A percentile compares a stretch with the other conserved stretches of the same genome.
Evolutionary conservation across 2,797 vertebrate genomes (phyloP).

Genomic region (Periophthalmus magnuspinnatus): DNA sequence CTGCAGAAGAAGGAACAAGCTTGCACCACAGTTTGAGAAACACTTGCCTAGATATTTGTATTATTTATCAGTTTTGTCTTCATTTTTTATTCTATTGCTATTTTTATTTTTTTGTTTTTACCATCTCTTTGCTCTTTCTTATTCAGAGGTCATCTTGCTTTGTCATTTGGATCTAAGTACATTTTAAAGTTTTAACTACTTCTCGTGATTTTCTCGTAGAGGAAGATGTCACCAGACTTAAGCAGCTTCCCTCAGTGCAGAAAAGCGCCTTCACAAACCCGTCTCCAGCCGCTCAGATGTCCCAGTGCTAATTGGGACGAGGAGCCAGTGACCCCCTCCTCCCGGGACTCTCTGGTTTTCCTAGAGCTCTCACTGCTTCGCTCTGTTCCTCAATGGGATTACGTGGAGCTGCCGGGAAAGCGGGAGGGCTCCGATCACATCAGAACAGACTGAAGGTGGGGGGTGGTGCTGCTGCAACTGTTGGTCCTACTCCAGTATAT

Average conservation of each 20-base stretch:
- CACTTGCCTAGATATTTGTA: too few species aligned
- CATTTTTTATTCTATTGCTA: too few species aligned
- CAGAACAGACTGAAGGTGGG: slow-evolving; percentile 68
- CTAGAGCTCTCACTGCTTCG: slow-evolving; percentile 79
- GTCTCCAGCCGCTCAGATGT: slow-evolving; percentile 67
- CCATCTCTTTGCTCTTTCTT: background rate
- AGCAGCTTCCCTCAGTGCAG: slow-evolving; percentile 34
- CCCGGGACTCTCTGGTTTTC: slow-evolving; percentile 68
- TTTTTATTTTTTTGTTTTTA: too few species aligned
- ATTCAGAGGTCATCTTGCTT: background rate
- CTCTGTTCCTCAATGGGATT: slow-evolving; percentile 82
- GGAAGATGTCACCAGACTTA: slow-evolving; percentile 31
- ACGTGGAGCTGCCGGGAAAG: slow-evolving; percentile 63
- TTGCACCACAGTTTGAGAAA: too few species aligned
- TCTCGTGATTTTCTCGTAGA: background rate
- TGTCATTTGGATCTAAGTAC: background rate
- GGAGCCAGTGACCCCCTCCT: slow-evolving; percentile 42
- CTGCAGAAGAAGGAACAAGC: too few species aligned
- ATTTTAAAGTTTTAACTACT: background rate
- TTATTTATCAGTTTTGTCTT: too few species aligned
- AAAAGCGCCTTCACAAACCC: slow-evolving; percentile 37
- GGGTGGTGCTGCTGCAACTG: slow-evolving; percentile 17
- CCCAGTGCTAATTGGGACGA: slow-evolving; percentile 82
- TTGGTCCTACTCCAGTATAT: too few species aligned
- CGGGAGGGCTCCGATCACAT: slow-evolving; percentile 75